A percentile compares a stretch with the other conserved stretches of the same genome.
Evolutionary conservation across 2,113 vertebrate species (phyloP).

Genomic region (Callithrix jacchus): DNA sequence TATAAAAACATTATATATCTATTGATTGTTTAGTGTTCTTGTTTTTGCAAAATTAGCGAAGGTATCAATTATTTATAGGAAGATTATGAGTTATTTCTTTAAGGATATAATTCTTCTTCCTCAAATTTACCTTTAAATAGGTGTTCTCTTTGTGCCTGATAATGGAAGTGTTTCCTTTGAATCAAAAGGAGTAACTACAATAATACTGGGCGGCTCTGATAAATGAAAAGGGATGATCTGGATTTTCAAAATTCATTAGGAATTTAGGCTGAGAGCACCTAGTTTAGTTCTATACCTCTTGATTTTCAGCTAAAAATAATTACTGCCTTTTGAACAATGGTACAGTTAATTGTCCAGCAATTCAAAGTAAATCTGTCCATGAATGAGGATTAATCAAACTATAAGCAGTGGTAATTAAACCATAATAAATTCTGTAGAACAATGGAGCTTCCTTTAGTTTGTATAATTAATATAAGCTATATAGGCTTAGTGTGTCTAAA

Average conservation of each 20-base stretch:
- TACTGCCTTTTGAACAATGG: slow-evolving; percentile 51
- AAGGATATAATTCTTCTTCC: neutral
- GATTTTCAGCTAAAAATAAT: slow-evolving; percentile 61
- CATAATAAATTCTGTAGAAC: slow-evolving; percentile 10
- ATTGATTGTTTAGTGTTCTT: neutral
- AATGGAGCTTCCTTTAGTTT: slow-evolving; percentile 18
- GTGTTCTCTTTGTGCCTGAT: neutral
- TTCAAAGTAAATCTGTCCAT: slow-evolving; percentile 69
- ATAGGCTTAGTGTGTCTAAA: slow-evolving; percentile 36
- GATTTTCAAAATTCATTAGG: slow-evolving; percentile 59
- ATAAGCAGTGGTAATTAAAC: neutral
- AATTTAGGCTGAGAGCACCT: slow-evolving; percentile 51
- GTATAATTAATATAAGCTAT: neutral
- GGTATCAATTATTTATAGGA: neutral
- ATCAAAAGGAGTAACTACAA: slow-evolving; percentile 30
- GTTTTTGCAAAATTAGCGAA: slow-evolving; percentile 14
- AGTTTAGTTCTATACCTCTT: neutral
- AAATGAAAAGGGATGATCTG: neutral
- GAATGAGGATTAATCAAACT: slow-evolving; percentile 46
- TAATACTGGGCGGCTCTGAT: neutral
- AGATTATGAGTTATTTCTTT: slow-evolving; percentile 14
- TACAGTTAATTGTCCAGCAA: slow-evolving; percentile 63
- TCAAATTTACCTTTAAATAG: neutral
- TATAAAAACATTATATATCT: neutral
- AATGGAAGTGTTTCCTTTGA: slow-evolving; percentile 19